Base-by-base conservation (phyloP, 2,797 vertebrate genomes). In the Gobionotothen gibberifrons region DNA sequence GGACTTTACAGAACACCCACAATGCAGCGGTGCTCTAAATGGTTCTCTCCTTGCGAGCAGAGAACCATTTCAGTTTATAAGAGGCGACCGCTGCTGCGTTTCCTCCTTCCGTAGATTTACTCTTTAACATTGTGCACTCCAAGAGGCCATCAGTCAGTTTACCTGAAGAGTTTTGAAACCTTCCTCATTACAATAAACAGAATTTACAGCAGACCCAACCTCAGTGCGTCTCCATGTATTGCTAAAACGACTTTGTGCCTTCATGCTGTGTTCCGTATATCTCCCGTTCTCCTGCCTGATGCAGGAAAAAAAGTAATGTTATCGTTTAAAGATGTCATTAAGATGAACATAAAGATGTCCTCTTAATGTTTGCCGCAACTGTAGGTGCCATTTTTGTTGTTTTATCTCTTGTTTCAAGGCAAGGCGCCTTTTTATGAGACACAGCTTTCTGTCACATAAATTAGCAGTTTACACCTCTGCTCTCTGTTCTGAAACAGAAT, bases 1-100 rank as follows among this genome's bases (percentile, higher is more conserved):
- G 54, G 56, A 82, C 55, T 59, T 69, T 52, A 40, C 59, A 72
- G 76, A 89, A 88, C 82, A 75, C 87, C 78, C 85, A 84, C 82
- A 89, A 78, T 74, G 79, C 84, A 83, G 55, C 48, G 3, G 73
- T 22, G 26, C 26, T 26, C 26, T 26, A 26, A 26, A 26, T 26
- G 26, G 26, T 26, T 26, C 26, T 26, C 26, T 26, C 26, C 26
- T 26, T 49, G 70, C 11, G 21, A 46, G 56, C 58, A 69, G 56
- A 62, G 75, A 80, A 83, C 19, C 61, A 72, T 72, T 57, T 76
- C 60, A 15, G n/a, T 51, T 69, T 52, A 61, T 56, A 47, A 3
- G 26, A 57, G 67, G 49, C 10, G 44, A 69, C 56, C 32, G 13
- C 14, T 44, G 64, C 67, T 17, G 9, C 40, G 55, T 47, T 49